Evolutionary conservation across 2,888 invertebrate species (phyloP), one percentile per base, ranked within the genome.

Genomic region (Clivina fossor): DNA sequence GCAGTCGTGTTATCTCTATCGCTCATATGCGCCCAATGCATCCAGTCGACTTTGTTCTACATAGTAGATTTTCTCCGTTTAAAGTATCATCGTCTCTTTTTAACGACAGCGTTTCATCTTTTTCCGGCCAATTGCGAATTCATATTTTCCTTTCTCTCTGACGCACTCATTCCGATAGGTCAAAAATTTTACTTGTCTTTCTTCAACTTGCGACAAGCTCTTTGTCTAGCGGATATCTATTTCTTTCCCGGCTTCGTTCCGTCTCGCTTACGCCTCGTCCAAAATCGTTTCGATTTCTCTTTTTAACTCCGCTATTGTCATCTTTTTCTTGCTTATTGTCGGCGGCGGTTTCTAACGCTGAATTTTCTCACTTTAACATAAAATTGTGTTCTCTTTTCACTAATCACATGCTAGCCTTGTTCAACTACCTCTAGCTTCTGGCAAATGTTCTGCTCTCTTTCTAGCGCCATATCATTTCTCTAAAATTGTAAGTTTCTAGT

Each of bases 241-340:
- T 58, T 60, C 60, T 60, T 59, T 59, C 57, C 57, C 53, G 54
- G 54, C 49, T 43, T 38, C 24, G 65, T 67, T 69, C 74, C 73
- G 71, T 78, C 79, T 73, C 76, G 70, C 75, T 79, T 76, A 73
- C 70, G 71, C 78, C 74, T 75, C 75, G 76, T 74, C 74, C 74
- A 71, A 67, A 66, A 66, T 63, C 69, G 71, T 76, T 74, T 73
- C 70, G 71, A 75, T 73, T 67, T 75, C 73, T 75, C 75, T 56
- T 41, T 55, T 58, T 58, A 56, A 44, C 55, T 57, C 38, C 61
- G 60, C 46, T 60, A 63, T 61, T 61, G 66, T 64, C 65, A 62
- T 65, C 67, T 66, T 66, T 66, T 64, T 67, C 66, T 62, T 56
- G 55, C 55, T 55, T 55, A 55, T 55, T 55, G 55, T 55, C 55